Evolutionary conservation across 2,888 invertebrate genomes (phyloP).

Genomic region (Drosophila atripex): DNA sequence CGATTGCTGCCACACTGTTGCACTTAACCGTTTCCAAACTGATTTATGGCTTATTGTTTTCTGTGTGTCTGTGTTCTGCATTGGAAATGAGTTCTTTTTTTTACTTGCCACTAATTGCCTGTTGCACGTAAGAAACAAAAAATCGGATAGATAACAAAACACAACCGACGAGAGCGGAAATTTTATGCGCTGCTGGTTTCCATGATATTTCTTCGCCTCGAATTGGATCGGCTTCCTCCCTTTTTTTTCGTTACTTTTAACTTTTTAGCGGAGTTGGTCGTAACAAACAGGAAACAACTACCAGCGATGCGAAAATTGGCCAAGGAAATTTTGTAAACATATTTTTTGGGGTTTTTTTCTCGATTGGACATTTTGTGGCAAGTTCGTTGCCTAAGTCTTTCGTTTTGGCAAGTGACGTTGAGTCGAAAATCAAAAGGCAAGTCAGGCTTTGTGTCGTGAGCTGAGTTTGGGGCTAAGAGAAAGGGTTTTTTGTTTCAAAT

Average conservation of each 20-base stretch:
- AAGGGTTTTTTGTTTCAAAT: neutral
- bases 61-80: slow-evolving; percentile 28
- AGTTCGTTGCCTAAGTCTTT: slow-evolving; percentile 80
- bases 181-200: slow-evolving; percentile 65
- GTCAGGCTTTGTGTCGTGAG: neutral
- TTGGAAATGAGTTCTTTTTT: slow-evolving; percentile 34
- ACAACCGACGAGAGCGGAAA: slow-evolving; percentile 55
- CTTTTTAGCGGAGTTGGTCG: slow-evolving; percentile 51
- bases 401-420: slow-evolving; percentile 49
- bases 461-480: neutral
- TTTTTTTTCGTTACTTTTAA: slow-evolving; percentile 33
- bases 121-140: slow-evolving; percentile 1
- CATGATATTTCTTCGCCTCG: slow-evolving; percentile 24
- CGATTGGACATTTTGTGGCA: slow-evolving; percentile 25
- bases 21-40: neutral
- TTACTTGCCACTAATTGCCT: slow-evolving; percentile 21
- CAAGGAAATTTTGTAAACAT: slow-evolving; percentile 57
- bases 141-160: neutral
- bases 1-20: slow-evolving; percentile 1
- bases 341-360: slow-evolving; percentile 23
- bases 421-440: neutral
- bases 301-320: slow-evolving; percentile 68
- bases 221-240: slow-evolving; percentile 53
- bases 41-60: slow-evolving; percentile 13
- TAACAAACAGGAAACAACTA: slow-evolving; percentile 72